Conservation (phyloP, 2,888 invertebrate species). For the Torymus tubicola region DNA sequence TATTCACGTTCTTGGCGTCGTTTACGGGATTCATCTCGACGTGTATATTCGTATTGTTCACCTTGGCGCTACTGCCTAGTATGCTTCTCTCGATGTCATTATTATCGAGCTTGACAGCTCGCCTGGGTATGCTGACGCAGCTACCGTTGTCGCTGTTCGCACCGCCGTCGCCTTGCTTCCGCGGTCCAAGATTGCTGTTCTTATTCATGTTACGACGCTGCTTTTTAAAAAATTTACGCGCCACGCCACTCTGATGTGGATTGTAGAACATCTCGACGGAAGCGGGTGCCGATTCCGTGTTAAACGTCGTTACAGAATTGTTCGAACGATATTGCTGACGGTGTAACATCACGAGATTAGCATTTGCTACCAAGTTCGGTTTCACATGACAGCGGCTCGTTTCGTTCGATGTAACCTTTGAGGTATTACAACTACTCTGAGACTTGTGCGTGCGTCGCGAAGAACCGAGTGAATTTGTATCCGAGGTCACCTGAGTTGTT, state of each 20-base stretch:
- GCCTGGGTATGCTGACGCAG: constrained; percentile 76
- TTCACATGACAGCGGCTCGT: constrained; percentile 67
- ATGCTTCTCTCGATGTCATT: constrained; percentile 77
- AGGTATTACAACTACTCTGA: constrained; percentile 80
- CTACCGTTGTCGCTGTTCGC: constrained; percentile 80
- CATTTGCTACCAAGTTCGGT: constrained; percentile 78
- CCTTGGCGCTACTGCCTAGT: constrained; percentile 84
- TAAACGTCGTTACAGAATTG: constrained; percentile 82
- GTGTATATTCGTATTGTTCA: constrained; percentile 89
- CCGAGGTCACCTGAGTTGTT: constrained; percentile 74
- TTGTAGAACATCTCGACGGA: constrained; percentile 92
- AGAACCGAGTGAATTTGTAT: constrained; percentile 72
- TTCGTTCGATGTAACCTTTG: constrained; percentile 82
- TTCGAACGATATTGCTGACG: constrained; percentile 85
- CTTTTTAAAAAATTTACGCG: constrained; percentile 93
- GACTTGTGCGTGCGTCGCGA: constrained; percentile 83
- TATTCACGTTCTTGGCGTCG: constrained; percentile 82
- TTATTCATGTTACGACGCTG: constrained; percentile 85
- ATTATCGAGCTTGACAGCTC: constrained; percentile 67
- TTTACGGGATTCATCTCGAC: constrained; percentile 81
- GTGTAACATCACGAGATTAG: constrained; percentile 84
- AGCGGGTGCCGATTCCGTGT: constrained; percentile 78
- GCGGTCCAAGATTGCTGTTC: constrained; percentile 84
- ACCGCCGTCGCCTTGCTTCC: constrained; percentile 80
- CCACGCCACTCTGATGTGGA: constrained; percentile 94